A percentile compares a stretch with the other conserved stretches of the same genome.
Evolutionary conservation across 2,797 vertebrate species (phyloP).

Genomic region (Diplodus puntazzo): DNA sequence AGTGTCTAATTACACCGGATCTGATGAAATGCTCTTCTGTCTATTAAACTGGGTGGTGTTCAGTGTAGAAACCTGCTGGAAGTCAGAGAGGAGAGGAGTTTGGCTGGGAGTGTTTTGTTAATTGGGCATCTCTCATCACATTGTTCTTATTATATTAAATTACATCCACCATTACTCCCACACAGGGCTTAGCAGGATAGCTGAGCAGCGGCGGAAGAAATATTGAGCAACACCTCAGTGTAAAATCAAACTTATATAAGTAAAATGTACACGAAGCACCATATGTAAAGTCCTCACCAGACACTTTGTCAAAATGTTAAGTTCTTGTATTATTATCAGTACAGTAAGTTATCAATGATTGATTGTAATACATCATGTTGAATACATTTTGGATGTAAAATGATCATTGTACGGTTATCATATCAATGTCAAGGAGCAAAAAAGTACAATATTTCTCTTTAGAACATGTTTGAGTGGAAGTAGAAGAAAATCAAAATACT

Average conservation of each 20-base stretch:
- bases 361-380: not conserved
- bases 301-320: not conserved
- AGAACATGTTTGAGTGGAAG: no score
- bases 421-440: not conserved
- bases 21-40: not conserved
- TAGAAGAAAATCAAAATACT: not conserved
- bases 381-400: not conserved
- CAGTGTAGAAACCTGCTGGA: not conserved
- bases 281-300: not conserved
- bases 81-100: not conserved
- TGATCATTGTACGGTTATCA: not conserved
- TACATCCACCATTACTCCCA: not conserved
- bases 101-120: not conserved
- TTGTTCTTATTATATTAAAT: constrained; percentile 2
- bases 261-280: not conserved
- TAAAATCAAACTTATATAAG: not conserved
- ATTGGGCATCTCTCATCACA: not conserved
- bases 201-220: not conserved
- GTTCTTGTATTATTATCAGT: not conserved
- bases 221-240: not conserved
- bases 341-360: not conserved
- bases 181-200: not conserved
- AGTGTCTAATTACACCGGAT: not conserved
- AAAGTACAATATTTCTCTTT: not conserved
- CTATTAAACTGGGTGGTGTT: not conserved